These are phyloP conservation scores for Ciconia nigra DNA, from an alignment of 2,797 vertebrate species.

Conservation along the genomic window DNA sequence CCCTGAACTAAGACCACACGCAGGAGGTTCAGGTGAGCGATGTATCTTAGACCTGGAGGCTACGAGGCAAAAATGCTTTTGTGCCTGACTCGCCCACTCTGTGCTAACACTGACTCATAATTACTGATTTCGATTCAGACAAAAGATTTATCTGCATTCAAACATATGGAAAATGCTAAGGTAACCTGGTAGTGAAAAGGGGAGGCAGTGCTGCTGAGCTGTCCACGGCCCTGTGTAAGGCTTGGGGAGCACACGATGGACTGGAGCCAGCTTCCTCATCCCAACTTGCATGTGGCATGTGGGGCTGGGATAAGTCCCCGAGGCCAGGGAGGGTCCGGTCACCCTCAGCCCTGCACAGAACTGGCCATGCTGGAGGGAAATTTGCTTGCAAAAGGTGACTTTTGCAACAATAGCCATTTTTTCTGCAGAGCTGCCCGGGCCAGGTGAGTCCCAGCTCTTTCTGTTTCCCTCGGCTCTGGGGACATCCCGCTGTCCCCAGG, in stretches of 20 bases:
- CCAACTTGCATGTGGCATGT: rapidly evolving
- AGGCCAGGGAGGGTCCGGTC: background rate
- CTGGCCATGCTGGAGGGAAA: background rate
- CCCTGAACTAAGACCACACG: conserved; percentile 43
- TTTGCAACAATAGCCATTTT: background rate
- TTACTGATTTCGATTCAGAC: conserved; percentile 22
- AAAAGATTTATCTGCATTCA: conserved; percentile 33
- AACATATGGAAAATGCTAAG: conserved; percentile 2
- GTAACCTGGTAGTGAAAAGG: background rate
- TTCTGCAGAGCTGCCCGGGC: background rate
- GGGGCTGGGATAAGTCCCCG: background rate
- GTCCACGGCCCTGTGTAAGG: background rate
- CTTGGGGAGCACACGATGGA: rapidly evolving
- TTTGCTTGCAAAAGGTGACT: background rate
- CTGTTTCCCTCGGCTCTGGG: background rate
- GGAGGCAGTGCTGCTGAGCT: background rate
- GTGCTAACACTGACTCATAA: conserved; percentile 45
- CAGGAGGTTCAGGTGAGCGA: background rate
- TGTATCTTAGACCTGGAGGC: conserved; percentile 40
- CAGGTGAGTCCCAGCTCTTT: background rate
- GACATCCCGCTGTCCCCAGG: rapidly evolving
- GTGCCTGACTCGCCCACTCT: conserved; percentile 45
- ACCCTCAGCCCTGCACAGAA: background rate
- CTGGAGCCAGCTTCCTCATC: background rate
- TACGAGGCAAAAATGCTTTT: conserved; percentile 17